Base-by-base conservation (phyloP, 2,797 vertebrate genomes). In the Pygocentrus nattereri region DNA sequence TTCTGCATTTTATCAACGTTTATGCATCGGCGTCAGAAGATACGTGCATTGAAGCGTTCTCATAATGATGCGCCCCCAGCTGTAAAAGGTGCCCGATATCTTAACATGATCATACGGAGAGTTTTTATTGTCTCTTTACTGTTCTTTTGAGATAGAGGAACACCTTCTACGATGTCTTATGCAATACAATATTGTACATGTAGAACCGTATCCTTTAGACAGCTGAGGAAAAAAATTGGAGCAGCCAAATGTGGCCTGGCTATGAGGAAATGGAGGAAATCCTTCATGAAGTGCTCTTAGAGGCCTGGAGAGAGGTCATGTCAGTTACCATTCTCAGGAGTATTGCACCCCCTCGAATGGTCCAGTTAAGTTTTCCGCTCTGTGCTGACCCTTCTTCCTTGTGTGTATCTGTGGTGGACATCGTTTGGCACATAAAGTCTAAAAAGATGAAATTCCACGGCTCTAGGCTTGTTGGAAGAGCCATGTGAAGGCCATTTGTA, bases 231-330 rank as follows among this genome's bases (percentile, higher is more conserved):
- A 50, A 72, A 1, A 13, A 64, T 44, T 61, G 12, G 25, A 25
- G 18, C 23, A 19, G 47, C 3, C 1, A 62, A 64, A 19, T 41
- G 30, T 79, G 5, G 21, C 6, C 19, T n/a, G n/a, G 6, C 19
- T n/a, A n/a, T 12, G 34, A 44, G 38, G 34, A 41, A 67, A 23
- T 44, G 6, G 38, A 80, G 83, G 85, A 88, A 85, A 82, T 85
- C 82, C 82, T 85, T 44, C 77, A 69, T 81, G 67, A 82, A 50
- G 62, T 82, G 69, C 79, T 74, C 50, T 71, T 83, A 30, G 65
- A 34, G 38, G 31, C 72, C 64, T 83, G 81, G 56, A 78, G 74
- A n/a, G 74, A 62, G 76, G 67, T 75, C 72, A 76, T 76, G 49
- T 34, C 67, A 73, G 73, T 68, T 76, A 74, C 62, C 69, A n/a